A percentile compares a stretch with the other conserved stretches of the same genome.
Conservation (phyloP, 2,113 vertebrate species). For the Myotis brandtii region DNA sequence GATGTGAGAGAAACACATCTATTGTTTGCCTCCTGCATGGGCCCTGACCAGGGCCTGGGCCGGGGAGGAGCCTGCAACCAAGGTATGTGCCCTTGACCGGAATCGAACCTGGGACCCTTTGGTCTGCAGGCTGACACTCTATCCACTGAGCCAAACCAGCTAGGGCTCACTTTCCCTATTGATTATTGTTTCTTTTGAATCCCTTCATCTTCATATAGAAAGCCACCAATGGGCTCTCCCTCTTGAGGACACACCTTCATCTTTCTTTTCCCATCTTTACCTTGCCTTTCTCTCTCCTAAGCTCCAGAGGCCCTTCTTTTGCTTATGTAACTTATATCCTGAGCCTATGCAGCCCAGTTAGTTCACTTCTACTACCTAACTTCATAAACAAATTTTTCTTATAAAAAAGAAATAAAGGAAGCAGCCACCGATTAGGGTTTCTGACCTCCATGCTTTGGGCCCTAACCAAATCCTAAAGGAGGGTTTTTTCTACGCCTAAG, state of each 20-base stretch:
- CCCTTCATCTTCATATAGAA: conserved; percentile 9
- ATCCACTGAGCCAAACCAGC: no score
- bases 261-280: neutral
- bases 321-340: neutral
- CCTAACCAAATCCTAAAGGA: conserved; percentile 4
- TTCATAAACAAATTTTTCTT: neutral
- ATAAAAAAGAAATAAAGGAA: conserved; percentile 19
- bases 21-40: no score
- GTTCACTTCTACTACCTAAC: neutral
- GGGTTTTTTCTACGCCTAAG: neutral
- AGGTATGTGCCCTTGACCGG: no score
- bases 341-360: neutral
- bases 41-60: no score
- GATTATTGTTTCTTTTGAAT: neutral
- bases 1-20: no score
- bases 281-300: neutral
- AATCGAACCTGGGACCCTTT: no score
- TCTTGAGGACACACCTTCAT: neutral
- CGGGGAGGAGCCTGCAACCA: no score
- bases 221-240: neutral
- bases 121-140: no score
- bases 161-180: no score
- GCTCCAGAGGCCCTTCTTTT: neutral
- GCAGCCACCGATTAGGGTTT: neutral
- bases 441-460: neutral